Percentiles rank a stretch among this genome's conserved stretches.
These are phyloP conservation scores for Polypedilum pembai DNA, from an alignment of 1,140 invertebrate genomes.

Conservation along the genomic window DNA sequence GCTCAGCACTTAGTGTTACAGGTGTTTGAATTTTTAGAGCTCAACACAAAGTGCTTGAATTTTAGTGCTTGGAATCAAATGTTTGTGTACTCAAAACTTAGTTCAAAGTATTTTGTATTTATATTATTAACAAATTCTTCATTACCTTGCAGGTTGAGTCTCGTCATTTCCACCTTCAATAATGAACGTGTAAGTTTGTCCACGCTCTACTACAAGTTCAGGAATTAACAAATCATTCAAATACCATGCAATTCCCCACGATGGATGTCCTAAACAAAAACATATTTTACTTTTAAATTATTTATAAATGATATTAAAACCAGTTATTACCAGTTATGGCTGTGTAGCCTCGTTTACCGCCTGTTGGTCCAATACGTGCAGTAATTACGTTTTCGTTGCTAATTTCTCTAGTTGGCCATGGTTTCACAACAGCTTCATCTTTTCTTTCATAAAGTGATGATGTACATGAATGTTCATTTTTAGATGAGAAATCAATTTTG, in stretches of 20 bases:
- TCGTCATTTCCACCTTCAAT: constrained; percentile 71
- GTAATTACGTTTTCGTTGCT: constrained; percentile 56
- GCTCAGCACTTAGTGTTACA: too few relatives aligned
- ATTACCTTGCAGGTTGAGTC: constrained; percentile 56
- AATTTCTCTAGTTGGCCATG: constrained; percentile 60
- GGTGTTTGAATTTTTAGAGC: too few relatives aligned
- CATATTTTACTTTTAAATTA: constrained; percentile 30
- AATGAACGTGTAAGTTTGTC: constrained; percentile 79
- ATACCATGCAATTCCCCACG: constrained; percentile 90
- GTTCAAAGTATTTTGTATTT: neutral
- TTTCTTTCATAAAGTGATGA: constrained; percentile 43
- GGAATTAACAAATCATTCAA: constrained; percentile 86
- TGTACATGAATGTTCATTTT: constrained; percentile 42
- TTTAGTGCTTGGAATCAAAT: too few relatives aligned
- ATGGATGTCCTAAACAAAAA: constrained; percentile 53
- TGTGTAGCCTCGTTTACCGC: constrained; percentile 69
- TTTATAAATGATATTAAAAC: constrained; percentile 30
- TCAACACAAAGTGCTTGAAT: too few relatives aligned
- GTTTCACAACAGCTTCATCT: constrained; percentile 48
- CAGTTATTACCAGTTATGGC: constrained; percentile 59
- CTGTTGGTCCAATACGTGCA: constrained; percentile 74
- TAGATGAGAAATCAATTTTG: constrained; percentile 62
- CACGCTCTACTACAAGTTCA: constrained; percentile 81
- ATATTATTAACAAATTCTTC: neutral
- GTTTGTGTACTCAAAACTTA: too few relatives aligned